Percentiles rank a stretch among this genome's conserved stretches.
phyloP scores from a whole-genome alignment of 2,113 vertebrate species.

The Carassius gibelio region DNA sequence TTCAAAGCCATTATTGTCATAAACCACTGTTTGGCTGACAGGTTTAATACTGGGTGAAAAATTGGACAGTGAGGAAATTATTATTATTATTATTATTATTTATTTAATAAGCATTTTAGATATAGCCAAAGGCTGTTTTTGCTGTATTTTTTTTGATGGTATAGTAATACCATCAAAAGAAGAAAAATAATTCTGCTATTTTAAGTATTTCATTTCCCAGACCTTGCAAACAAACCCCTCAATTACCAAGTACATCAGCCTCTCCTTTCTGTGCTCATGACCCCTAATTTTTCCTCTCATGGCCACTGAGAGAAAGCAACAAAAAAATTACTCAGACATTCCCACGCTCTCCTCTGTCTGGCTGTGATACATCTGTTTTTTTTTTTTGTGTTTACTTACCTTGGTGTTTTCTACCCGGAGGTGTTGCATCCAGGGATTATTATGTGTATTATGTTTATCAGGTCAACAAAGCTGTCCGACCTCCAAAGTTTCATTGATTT shows the following conservation, averaged over 20 bases:
- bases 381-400: too few species aligned
- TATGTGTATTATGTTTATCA: neutral
- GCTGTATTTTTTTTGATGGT: neutral
- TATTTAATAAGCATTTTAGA: too few species aligned
- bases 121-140: neutral
- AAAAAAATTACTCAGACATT: slow-evolving; percentile 47
- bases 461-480: neutral
- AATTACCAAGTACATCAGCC: slow-evolving; percentile 54
- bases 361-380: neutral
- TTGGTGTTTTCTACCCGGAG: too few species aligned
- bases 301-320: slow-evolving; percentile 34
- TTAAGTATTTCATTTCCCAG: slow-evolving; percentile 50
- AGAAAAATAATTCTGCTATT: neutral
- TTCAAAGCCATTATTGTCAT: slow-evolving; percentile 17
- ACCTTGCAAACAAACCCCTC: slow-evolving; percentile 45
- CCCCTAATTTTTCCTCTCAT: slow-evolving; percentile 40
- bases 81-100: too few species aligned
- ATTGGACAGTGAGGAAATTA: neutral
- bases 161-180: neutral
- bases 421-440: neutral
- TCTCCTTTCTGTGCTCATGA: slow-evolving; percentile 33
- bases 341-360: slow-evolving; percentile 37
- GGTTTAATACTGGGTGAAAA: neutral
- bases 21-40: slow-evolving; percentile 25
- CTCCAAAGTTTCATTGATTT: neutral